phyloP scores from a whole-genome alignment of 2,113 vertebrate species.

The Cricetomys ansorgei region DNA sequence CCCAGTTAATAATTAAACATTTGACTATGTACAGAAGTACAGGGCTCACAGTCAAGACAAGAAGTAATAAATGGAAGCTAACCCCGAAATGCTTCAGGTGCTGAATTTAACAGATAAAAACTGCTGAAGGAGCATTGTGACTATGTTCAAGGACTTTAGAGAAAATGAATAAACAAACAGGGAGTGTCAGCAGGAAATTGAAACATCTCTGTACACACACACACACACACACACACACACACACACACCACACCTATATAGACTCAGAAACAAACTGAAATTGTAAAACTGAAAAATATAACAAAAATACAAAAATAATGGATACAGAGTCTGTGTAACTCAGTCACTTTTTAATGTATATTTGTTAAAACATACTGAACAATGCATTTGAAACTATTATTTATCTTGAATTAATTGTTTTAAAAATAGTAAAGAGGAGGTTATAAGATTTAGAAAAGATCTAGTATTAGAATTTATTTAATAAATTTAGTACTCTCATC shows the following conservation, averaged over 20 bases:
- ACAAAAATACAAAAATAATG: background rate
- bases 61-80: background rate
- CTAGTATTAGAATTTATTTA: background rate
- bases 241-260: background rate
- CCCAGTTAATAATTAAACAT: background rate
- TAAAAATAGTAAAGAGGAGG: background rate
- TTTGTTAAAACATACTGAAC: background rate
- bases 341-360: background rate
- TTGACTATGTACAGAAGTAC: background rate
- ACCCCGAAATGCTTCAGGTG: background rate
- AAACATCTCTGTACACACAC: background rate
- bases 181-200: background rate
- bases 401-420: background rate
- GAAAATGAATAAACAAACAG: background rate
- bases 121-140: background rate
- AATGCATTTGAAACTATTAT: background rate
- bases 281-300: background rate
- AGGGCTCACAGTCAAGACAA: background rate
- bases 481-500: background rate
- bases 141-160: background rate
- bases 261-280: background rate
- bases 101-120: background rate
- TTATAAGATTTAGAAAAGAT: background rate
- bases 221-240: background rate
- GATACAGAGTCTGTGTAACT: background rate